Percentiles rank a stretch among this genome's conserved stretches.
phyloP scores from a whole-genome alignment of 2,888 invertebrate genomes.

The Ptycholaimellus sp. region DNA sequence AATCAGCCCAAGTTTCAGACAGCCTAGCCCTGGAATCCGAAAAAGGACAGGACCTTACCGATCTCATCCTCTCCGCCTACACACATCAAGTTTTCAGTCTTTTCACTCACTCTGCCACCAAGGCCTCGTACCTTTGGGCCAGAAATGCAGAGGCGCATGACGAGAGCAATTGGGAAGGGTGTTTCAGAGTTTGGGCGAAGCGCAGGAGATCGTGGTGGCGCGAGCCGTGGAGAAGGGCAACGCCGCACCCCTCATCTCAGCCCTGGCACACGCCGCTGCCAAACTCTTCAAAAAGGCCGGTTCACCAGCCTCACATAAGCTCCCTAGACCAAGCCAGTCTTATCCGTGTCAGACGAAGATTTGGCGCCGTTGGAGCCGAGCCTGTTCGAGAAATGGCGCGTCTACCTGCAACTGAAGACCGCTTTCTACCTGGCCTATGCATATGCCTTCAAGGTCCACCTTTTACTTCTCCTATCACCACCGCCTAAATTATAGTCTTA shows the following conservation, averaged over 20 bases:
- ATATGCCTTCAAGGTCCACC: conserved; percentile 38
- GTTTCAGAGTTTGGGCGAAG: conserved; percentile 41
- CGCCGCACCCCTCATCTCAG: conserved; percentile 36
- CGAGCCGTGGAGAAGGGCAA: conserved; percentile 42
- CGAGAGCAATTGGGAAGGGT: no score
- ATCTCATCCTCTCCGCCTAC: no score
- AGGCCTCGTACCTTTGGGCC: no score
- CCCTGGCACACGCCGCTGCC: conserved; percentile 39
- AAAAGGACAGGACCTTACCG: no score
- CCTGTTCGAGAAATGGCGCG: conserved; percentile 37
- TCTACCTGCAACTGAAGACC: conserved; percentile 38
- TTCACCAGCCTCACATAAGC: conserved; percentile 9
- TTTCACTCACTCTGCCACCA: no score
- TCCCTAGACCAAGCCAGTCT: conserved; percentile 5
- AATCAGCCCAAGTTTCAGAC: no score
- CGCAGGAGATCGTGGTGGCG: conserved; percentile 43
- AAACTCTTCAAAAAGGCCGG: conserved; percentile 37
- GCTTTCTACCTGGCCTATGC: conserved; percentile 40
- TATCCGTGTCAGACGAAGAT: conserved; percentile 32
- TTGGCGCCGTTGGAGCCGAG: conserved; percentile 33
- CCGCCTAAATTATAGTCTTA: no score
- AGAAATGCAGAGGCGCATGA: no score
- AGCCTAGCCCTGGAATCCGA: no score
- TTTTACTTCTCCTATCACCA: no score
- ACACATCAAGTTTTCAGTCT: no score